A percentile compares a stretch with the other conserved stretches of the same genome.
Conservation (phyloP, 2,888 invertebrate species). For the Melinaea marsaeus region DNA sequence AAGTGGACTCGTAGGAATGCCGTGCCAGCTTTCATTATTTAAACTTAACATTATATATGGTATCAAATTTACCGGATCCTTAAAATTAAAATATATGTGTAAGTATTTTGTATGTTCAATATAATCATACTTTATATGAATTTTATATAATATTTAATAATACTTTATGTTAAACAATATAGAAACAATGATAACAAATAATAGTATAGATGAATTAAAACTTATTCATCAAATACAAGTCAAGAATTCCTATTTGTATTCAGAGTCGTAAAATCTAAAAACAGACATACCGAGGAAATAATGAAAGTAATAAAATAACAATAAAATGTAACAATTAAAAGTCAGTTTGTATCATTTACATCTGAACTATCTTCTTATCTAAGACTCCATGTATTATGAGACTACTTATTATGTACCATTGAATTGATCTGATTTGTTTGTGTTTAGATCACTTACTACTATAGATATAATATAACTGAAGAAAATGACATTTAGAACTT, state of each 20-base stretch:
- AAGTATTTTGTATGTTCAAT: neutral
- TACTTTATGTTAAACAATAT: neutral
- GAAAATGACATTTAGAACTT: no score
- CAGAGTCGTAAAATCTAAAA: neutral
- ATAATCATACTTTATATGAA: no score
- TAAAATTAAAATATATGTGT: neutral
- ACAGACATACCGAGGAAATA: neutral
- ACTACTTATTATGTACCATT: no score
- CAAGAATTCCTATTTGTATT: neutral
- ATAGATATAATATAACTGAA: no score
- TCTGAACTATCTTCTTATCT: neutral
- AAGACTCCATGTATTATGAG: no score
- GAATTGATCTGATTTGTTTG: no score
- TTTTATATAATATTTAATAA: no score
- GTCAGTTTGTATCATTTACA: no score
- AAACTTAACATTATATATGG: conserved; percentile 12
- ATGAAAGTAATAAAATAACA: neutral
- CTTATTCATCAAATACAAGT: neutral
- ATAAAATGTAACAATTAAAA: neutral
- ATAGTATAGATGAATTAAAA: neutral
- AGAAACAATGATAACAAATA: neutral
- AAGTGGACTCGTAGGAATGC: no score
- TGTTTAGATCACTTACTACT: no score
- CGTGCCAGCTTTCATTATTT: no score
- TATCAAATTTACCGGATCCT: neutral